A percentile compares a stretch with the other conserved stretches of the same genome.
These are phyloP conservation scores for Arrhamphus sclerolepis DNA, from an alignment of 2,797 vertebrate genomes.

Conservation along the genomic window DNA sequence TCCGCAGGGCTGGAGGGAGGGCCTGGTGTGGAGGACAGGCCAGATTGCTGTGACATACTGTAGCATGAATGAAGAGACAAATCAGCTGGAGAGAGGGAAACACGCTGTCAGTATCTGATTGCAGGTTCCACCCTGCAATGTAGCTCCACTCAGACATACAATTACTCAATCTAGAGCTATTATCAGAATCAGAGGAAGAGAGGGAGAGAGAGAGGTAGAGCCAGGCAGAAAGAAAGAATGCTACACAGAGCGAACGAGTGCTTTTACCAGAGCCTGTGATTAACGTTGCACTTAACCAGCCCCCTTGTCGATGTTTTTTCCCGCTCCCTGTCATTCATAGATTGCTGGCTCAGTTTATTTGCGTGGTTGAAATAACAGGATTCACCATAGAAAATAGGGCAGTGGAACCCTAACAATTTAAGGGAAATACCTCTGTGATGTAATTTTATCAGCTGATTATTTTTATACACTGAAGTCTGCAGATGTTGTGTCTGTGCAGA, in stretches of 20 bases:
- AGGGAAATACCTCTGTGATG: conserved; percentile 61
- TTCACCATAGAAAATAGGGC: conserved; percentile 58
- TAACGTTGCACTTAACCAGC: conserved; percentile 82
- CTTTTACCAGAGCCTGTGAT: conserved; percentile 83
- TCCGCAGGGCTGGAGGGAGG: conserved; percentile 50
- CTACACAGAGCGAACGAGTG: conserved; percentile 69
- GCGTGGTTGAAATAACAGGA: conserved; percentile 74
- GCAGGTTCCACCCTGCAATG: conserved; percentile 79
- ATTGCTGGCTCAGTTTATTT: conserved; percentile 60
- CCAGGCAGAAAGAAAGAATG: conserved; percentile 58
- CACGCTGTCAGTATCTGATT: conserved; percentile 75
- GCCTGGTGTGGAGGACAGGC: conserved; percentile 47
- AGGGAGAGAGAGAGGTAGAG: conserved; percentile 53
- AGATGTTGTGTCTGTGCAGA: neutral
- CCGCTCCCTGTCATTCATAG: conserved; percentile 70
- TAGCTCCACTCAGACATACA: conserved; percentile 81
- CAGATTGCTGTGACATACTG: conserved; percentile 45
- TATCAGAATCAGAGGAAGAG: conserved; percentile 73
- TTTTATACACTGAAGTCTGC: conserved; percentile 14
- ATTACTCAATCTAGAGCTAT: conserved; percentile 85
- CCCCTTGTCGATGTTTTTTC: conserved; percentile 62
- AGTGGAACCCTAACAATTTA: conserved; percentile 58
- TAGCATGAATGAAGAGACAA: conserved; percentile 62
- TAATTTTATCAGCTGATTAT: conserved; percentile 30
- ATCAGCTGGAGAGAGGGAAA: conserved; percentile 38